Evolutionary conservation across 2,113 vertebrate species (phyloP), one percentile per base, ranked within the genome.

Genomic region (Campylomormyrus numenius): DNA sequence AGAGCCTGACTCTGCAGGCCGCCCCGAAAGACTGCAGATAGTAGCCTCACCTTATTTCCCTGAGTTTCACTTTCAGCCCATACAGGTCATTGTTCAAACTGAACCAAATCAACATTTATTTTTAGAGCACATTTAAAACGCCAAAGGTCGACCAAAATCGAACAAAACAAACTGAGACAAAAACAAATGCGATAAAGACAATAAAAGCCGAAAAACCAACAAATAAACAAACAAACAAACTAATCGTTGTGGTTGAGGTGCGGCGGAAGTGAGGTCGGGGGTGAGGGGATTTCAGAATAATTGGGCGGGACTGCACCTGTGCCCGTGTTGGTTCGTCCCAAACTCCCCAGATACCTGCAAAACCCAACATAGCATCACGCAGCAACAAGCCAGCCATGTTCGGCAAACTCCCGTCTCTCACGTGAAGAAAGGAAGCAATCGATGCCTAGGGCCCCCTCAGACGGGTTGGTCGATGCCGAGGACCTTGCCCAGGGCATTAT

Each of bases 401-500:
- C 96, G 90, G 94, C 89, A 92, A 98, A 98, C 97, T 96, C 97
- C 96, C 96, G 96, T 97, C 97, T 98, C 96, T 94, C 96, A 97
- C 96, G 53, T 39, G 88, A 31, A 74, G 46, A 53, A 56, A 84
- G 19, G 39, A 85, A 46, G 96, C 98, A 97, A 99, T 99, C 97
- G 98, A 98, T 98, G 97, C 94, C 95, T 97, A 95, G 97, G 97
- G 95, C 96, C 97, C 96, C 96, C 96, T 96, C 96, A 97, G 97
- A 98, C 97, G 97, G 97, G 96, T 97, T 97, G 98, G 98, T 99
- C 98, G 98, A 99, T 99, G 97, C 96, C 97, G 98, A 98, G 97
- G 98, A 99, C 98, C 98, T 99, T 99, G 98, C 98, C 98, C 97
- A 97, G 97, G 98, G 98, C 98, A 96, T 98, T 99, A 99, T 99